Evolutionary conservation across 2,797 vertebrate species (phyloP).

Genomic region (Neosalanx taihuensis): DNA sequence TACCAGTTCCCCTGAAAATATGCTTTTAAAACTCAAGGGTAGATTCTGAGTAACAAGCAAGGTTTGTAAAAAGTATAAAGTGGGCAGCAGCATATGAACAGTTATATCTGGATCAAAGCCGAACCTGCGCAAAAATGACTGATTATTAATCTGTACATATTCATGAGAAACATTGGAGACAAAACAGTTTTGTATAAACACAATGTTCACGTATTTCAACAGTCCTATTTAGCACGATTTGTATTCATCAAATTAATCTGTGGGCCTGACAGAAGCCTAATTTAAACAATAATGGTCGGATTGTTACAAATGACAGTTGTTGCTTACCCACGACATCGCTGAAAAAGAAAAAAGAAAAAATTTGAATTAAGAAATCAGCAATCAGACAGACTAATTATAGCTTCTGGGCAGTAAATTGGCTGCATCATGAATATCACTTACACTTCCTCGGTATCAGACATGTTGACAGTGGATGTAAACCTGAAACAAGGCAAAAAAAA

Average conservation of each 20-base stretch:
- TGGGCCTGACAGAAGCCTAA: conserved; percentile 2
- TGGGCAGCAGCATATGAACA: conserved; percentile 1
- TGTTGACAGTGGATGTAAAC: conserved; percentile 72
- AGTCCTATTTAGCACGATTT: no score
- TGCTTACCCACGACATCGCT: no score
- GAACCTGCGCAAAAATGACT: conserved; percentile 12
- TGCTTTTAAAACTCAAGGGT: neutral
- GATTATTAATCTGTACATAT: no score
- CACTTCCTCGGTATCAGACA: conserved; percentile 93
- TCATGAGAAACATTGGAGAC: neutral
- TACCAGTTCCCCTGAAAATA: conserved; percentile 14
- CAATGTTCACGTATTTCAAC: no score
- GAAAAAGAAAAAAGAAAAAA: neutral
- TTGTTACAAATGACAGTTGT: no score
- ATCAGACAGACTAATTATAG: neutral
- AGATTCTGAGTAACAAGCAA: neutral
- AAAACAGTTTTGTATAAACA: no score
- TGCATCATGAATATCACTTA: conserved; percentile 70
- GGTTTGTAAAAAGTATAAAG: neutral
- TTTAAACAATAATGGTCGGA: neutral
- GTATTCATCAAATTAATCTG: no score
- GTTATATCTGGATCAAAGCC: conserved; percentile 16
- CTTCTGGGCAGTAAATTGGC: no score
- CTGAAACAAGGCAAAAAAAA: conserved; percentile 51
- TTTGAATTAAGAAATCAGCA: neutral